Evolutionary conservation across 2,888 invertebrate genomes (phyloP).

Genomic region (Brachylomia viminalis): DNA sequence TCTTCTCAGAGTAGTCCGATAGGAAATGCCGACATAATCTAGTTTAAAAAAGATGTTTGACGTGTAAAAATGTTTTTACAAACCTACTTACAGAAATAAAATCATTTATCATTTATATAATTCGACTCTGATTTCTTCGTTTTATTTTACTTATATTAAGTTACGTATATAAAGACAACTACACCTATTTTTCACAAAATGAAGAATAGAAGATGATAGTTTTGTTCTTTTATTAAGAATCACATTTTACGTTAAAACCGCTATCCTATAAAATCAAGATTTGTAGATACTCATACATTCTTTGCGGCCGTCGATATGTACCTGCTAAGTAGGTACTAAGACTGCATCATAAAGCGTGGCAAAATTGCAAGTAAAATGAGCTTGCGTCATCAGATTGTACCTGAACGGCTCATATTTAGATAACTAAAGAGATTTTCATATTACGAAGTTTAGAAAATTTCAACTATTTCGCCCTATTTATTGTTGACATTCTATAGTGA

Average conservation of each 20-base stretch:
- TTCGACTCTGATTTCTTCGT: too few species aligned
- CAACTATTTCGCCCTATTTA: too few species aligned
- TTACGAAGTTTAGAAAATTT: background rate
- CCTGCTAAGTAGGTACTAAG: background rate
- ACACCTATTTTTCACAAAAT: background rate
- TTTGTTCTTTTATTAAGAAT: background rate
- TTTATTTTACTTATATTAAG: too few species aligned
- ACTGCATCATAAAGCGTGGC: conserved; percentile 5
- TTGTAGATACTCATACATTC: background rate
- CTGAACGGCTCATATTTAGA: background rate
- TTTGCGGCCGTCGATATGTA: background rate
- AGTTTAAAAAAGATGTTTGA: too few species aligned
- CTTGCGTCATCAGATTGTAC: background rate
- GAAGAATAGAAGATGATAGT: background rate
- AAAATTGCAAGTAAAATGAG: background rate
- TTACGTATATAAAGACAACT: background rate
- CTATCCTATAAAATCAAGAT: too few species aligned
- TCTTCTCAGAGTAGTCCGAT: too few species aligned
- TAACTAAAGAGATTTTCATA: background rate
- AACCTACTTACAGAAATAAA: too few species aligned
- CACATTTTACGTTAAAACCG: background rate
- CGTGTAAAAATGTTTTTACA: too few species aligned
- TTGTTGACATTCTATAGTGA: too few species aligned
- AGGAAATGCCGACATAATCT: too few species aligned
- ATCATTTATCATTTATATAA: too few species aligned